Evolutionary conservation across 2,888 invertebrate species (phyloP).

Genomic region (Argyresthia albistria): DNA sequence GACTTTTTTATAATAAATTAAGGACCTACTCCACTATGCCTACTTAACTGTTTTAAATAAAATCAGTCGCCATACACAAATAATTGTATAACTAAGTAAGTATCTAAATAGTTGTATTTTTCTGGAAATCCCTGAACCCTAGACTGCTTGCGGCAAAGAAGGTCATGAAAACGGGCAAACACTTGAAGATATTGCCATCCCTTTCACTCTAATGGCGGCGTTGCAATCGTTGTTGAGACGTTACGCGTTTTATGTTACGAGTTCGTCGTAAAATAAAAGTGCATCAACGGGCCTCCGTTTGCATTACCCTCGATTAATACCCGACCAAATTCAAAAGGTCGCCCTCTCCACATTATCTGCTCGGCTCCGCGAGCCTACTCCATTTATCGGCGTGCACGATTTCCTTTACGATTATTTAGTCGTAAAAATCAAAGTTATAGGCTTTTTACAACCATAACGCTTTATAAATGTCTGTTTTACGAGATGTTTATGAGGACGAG

Average conservation of each 20-base stretch:
- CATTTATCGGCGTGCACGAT: slow-evolving; percentile 47
- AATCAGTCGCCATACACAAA: too few relatives aligned
- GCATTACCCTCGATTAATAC: slow-evolving; percentile 62
- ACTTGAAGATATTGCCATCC: slow-evolving; percentile 18
- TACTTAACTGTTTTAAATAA: too few relatives aligned
- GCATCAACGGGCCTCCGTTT: slow-evolving; percentile 65
- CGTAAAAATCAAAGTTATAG: slow-evolving; percentile 75
- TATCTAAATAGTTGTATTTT: too few relatives aligned
- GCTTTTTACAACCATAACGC: slow-evolving; percentile 70
- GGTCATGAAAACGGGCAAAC: slow-evolving; percentile 25
- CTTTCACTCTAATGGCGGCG: slow-evolving; percentile 32
- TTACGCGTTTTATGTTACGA: slow-evolving; percentile 67
- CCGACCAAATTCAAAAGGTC: slow-evolving; percentile 32
- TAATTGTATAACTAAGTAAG: too few relatives aligned
- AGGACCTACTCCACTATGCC: too few relatives aligned
- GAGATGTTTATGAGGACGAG: slow-evolving; percentile 38
- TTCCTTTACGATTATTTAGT: slow-evolving; percentile 74
- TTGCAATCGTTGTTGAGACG: slow-evolving; percentile 62
- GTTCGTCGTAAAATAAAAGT: slow-evolving; percentile 69
- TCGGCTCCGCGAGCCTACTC: slow-evolving; percentile 20
- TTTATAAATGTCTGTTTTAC: slow-evolving; percentile 72
- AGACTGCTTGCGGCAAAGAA: too few relatives aligned
- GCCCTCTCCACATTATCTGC: slow-evolving; percentile 15
- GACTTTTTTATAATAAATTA: too few relatives aligned
- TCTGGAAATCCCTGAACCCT: too few relatives aligned